phyloP scores from a whole-genome alignment of 2,797 vertebrate genomes.

The Tiaroga cobitis region DNA sequence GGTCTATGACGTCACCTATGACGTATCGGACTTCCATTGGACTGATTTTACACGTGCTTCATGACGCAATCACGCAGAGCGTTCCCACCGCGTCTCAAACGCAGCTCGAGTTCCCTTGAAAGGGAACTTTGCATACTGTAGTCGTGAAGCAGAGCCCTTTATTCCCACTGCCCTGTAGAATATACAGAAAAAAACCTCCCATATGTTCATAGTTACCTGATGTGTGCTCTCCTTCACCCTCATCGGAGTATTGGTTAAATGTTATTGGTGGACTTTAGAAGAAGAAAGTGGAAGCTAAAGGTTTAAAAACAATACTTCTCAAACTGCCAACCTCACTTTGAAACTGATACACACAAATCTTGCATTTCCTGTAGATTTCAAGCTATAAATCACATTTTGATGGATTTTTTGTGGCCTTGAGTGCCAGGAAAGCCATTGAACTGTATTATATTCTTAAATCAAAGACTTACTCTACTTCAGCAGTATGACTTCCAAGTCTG shows the following conservation, averaged over 20 bases:
- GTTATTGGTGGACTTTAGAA: slow-evolving; percentile 2
- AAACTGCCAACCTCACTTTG: not conserved
- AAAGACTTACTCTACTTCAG: slow-evolving; percentile 37
- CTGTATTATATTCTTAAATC: slow-evolving; percentile 47
- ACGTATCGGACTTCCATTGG: too few species aligned
- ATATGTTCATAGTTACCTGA: slow-evolving; percentile 35
- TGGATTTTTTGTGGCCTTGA: slow-evolving; percentile 30
- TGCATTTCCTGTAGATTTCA: slow-evolving; percentile 19
- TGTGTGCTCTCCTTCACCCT: slow-evolving; percentile 7
- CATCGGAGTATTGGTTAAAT: slow-evolving; percentile 18
- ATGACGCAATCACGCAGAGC: too few species aligned
- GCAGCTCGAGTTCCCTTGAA: too few species aligned
- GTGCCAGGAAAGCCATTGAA: slow-evolving; percentile 45
- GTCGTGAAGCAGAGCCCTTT: not conserved
- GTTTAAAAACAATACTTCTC: slow-evolving; percentile 9
- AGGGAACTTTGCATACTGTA: slow-evolving; percentile 1
- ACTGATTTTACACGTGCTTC: too few species aligned
- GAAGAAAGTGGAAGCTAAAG: not conserved
- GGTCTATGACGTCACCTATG: too few species aligned
- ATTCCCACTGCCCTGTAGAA: not conserved
- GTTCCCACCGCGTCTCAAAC: too few species aligned
- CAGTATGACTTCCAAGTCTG: slow-evolving; percentile 15
- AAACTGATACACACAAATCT: not conserved
- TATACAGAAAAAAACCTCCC: slow-evolving; percentile 15
- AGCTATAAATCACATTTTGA: slow-evolving; percentile 39